Evolutionary conservation across 2,888 invertebrate genomes (phyloP).

Genomic region (Pyrgus malvae): DNA sequence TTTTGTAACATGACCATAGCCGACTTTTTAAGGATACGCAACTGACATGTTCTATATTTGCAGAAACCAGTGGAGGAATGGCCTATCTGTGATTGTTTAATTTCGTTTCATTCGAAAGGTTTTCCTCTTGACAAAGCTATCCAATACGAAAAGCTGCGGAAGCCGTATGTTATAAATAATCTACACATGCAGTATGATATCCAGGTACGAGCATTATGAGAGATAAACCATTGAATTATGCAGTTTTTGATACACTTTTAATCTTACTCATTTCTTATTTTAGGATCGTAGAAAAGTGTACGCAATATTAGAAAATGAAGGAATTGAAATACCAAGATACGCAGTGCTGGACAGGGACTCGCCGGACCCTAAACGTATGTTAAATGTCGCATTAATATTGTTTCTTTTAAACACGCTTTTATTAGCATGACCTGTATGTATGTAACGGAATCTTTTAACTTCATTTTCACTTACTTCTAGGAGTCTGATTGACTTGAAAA

Average conservation of each 20-base stretch:
- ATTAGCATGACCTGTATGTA: too few relatives aligned
- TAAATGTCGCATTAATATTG: conserved; percentile 8
- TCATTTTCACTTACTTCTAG: too few relatives aligned
- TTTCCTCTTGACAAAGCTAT: conserved; percentile 99
- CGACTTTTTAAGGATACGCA: background rate
- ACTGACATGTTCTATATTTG: conserved; percentile 34
- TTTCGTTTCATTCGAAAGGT: conserved; percentile 99
- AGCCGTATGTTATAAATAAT: conserved; percentile 99
- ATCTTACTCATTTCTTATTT: conserved; percentile 32
- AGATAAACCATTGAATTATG: too few relatives aligned
- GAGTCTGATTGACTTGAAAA: too few relatives aligned
- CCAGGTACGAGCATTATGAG: conserved; percentile 82
- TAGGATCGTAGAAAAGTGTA: conserved; percentile 97
- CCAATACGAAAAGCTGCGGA: conserved; percentile 95
- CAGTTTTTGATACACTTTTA: too few relatives aligned
- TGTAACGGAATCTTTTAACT: too few relatives aligned
- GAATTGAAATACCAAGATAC: conserved; percentile 98
- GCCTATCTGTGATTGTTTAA: conserved; percentile 98
- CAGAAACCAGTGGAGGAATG: conserved; percentile 98
- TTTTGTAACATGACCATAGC: too few relatives aligned
- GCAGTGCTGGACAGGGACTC: conserved; percentile 98
- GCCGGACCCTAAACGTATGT: conserved; percentile 93
- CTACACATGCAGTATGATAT: conserved; percentile 99
- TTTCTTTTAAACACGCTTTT: conserved; percentile 10
- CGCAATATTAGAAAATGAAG: conserved; percentile 94